These are phyloP conservation scores for Byasa hedistus DNA, from an alignment of 2,888 invertebrate species.

Conservation along the genomic window DNA sequence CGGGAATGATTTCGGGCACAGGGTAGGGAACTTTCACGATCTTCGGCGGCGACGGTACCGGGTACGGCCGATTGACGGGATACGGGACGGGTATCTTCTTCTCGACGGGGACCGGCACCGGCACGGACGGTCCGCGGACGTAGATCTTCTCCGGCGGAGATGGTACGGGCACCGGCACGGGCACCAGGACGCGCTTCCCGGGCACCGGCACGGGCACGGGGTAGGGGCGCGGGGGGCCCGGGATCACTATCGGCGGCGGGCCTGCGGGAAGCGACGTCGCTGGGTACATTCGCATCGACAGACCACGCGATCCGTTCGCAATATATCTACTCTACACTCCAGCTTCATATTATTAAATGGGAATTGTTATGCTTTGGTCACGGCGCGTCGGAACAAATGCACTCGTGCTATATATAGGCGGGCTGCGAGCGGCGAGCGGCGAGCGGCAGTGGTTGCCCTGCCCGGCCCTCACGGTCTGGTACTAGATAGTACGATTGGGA, in stretches of 20 bases:
- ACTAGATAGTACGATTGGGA: too few relatives aligned
- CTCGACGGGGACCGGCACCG: conserved; percentile 38
- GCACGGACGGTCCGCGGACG: conserved; percentile 44
- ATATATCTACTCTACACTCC: too few relatives aligned
- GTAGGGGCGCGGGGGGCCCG: conserved; percentile 63
- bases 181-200: conserved; percentile 48
- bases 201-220: conserved; percentile 55
- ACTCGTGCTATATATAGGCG: too few relatives aligned
- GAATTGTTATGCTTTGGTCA: too few relatives aligned
- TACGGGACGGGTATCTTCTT: conserved; percentile 40
- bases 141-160: conserved; percentile 52
- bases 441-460: too few relatives aligned
- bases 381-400: too few relatives aligned
- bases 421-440: too few relatives aligned
- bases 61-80: conserved; percentile 46
- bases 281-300: too few relatives aligned
- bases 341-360: too few relatives aligned
- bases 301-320: too few relatives aligned
- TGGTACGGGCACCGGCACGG: conserved; percentile 56
- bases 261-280: conserved; percentile 41
- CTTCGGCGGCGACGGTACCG: conserved; percentile 50
- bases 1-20: conserved; percentile 43
- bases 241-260: conserved; percentile 57
- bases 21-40: conserved; percentile 41
- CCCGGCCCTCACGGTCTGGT: too few relatives aligned